Base-by-base conservation (phyloP, 2,888 invertebrate species). In the Synanthedon formicaeformis region DNA sequence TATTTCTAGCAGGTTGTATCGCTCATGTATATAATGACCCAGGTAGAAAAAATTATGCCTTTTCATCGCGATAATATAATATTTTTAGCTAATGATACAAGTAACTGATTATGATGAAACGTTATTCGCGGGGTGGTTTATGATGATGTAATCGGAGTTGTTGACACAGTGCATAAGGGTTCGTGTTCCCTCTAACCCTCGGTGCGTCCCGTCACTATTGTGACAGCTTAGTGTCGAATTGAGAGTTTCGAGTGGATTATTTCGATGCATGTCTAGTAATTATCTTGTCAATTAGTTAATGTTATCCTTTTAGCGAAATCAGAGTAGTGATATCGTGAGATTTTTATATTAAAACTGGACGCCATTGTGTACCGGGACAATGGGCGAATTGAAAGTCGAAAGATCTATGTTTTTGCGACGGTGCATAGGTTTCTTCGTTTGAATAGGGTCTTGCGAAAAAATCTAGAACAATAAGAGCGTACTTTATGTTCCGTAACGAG, bases 401-500 rank as follows among this genome's bases (percentile, higher is more conserved):
- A 56, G 50, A 56, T 54, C 58, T 57, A 51, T 54, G 51, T 53
- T 56, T 56, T 60, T 57, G 53, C 55, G 54, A 52, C 52, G 57
- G 61, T 62, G 57, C 63, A 64, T 69, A 71, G 70, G 69, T 73
- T 70, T 69, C 75, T 73, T 78, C 77, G 73, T 80, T 75, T 67
- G 63, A 67, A 65, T 71, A 70, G 67, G 34, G 67, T 72, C 69
- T 81, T 76, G 79, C 77, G 73, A 79, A 82, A 81, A 81, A 78
- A 69, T 62, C 65, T 61, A 57, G 68, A 73, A 78, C 73, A 81
- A 81, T 79, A 75, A 78, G 72, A 74, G 69, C 69, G 65, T 69
- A 77, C 67, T 80, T 81, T 75, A 78, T 76, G 80, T 78, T 72
- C 75, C 78, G 78, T 80, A 78, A 82, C 82, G 77, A 81, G 81